Evolutionary conservation across 1,140 invertebrate species (phyloP), one percentile per base, ranked within the genome.

Genomic region (Chironomus tepperi): DNA sequence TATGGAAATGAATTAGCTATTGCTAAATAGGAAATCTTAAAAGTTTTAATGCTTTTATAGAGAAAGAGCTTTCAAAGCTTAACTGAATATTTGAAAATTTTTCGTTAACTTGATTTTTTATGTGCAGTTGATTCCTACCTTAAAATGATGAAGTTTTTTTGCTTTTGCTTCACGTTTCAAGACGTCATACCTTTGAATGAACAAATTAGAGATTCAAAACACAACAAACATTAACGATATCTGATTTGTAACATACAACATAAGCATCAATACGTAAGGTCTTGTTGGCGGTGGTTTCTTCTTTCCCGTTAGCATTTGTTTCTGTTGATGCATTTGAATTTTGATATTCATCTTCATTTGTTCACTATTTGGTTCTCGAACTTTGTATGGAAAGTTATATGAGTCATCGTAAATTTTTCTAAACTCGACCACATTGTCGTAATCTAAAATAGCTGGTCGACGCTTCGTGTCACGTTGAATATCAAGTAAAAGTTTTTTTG

Each of bases 161-260:
- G 80, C 78, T 72, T 82, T 82, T 7, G 81, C 81, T 74, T 82
- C 81, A 5, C 81, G 80, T 75, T 82, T 82, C 0, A 82, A 75
- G n/a, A 82, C 74, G 76, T 82, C 81, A 73, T 82, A 57, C n/a
- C 47, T 57, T 2, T 12, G 7, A 57, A 57, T 57, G 7, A 1
- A 57, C 2, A 57, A 12, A 12, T 57, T 10, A 57, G 2, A n/a
- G n/a, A n/a, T n/a, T n/a, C n/a, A n/a, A n/a, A n/a, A n/a, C n/a
- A n/a, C n/a, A n/a, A n/a, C n/a, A n/a, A n/a, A n/a, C n/a, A n/a
- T n/a, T n/a, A n/a, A n/a, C n/a, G n/a, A n/a, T n/a, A n/a, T n/a
- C n/a, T n/a, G n/a, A n/a, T n/a, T n/a, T n/a, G 9, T 2, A n/a
- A 57, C n/a, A 3, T 57, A 82, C 10, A 82, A 78, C 42, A 82